These are phyloP conservation scores for Syngnathus typhle DNA, from an alignment of 2,113 vertebrate species.

Conservation along the genomic window DNA sequence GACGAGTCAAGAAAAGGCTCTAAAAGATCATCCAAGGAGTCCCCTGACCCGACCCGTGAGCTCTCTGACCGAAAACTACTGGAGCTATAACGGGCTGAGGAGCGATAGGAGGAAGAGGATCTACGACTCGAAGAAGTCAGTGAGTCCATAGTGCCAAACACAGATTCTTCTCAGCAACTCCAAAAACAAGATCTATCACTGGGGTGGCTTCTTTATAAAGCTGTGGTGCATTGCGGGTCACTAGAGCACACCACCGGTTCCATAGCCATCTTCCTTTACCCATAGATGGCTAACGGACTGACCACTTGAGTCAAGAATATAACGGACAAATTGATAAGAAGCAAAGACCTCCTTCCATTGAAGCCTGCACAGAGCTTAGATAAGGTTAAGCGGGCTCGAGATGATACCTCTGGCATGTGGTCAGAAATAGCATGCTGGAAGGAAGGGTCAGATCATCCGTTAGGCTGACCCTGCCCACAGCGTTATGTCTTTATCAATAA, in stretches of 20 bases:
- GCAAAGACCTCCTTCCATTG: conserved; percentile 27
- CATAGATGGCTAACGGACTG: conserved; percentile 61
- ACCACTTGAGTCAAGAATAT: conserved; percentile 55
- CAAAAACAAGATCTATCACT: conserved; percentile 1
- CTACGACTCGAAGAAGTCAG: conserved; percentile 56
- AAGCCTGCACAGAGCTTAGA: conserved; percentile 30
- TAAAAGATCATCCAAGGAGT: conserved; percentile 55
- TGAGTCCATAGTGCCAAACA: conserved; percentile 55
- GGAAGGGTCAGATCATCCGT: conserved; percentile 23
- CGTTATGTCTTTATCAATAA: conserved; percentile 39
- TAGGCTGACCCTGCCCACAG: conserved; percentile 7
- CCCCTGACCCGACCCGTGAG: conserved; percentile 30
- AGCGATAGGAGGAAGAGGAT: conserved; percentile 59
- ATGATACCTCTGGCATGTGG: conserved; percentile 34
- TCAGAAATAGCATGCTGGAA: conserved; percentile 44
- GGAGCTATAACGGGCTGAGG: conserved; percentile 60
- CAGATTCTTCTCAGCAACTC: not conserved
- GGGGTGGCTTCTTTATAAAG: conserved; percentile 30
- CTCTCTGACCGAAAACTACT: conserved; percentile 57
- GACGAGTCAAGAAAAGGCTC: conserved; percentile 56
- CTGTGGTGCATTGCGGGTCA: conserved; percentile 57
- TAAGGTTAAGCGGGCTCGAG: conserved; percentile 37
- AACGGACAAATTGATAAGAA: conserved; percentile 66
- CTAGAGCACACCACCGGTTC: conserved; percentile 16
- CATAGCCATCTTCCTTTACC: conserved; percentile 24